Evolutionary conservation across 2,888 invertebrate genomes (phyloP).

Genomic region (Exephanes ischioxanthus): DNA sequence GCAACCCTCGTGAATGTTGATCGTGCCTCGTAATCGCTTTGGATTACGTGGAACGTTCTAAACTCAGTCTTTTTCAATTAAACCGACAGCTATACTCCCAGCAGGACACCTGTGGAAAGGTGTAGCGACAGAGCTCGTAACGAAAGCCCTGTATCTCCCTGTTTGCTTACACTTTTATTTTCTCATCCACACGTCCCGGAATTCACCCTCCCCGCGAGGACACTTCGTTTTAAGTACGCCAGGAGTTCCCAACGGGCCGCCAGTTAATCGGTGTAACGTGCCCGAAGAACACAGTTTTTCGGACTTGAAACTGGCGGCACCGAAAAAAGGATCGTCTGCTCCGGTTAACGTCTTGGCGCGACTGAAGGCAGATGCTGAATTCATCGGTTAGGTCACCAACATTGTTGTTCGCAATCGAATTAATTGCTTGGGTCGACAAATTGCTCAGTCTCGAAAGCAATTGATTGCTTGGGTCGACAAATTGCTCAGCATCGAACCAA

Average conservation of each 20-base stretch:
- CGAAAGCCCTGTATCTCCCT: conserved; percentile 39
- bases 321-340: neutral
- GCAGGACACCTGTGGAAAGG: conserved; percentile 63
- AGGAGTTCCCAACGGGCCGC: conserved; percentile 29
- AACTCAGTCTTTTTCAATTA: conserved; percentile 62
- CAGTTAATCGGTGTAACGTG: conserved; percentile 52
- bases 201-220: conserved; percentile 56
- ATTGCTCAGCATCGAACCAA: neutral
- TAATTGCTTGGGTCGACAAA: neutral
- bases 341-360: neutral
- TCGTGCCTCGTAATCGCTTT: neutral
- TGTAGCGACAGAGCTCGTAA: conserved; percentile 35
- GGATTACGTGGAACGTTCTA: conserved; percentile 12
- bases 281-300: neutral
- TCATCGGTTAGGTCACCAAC: neutral
- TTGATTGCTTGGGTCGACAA: neutral
- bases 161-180: conserved; percentile 37
- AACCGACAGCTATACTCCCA: conserved; percentile 55
- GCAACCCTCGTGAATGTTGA: conserved; percentile 7
- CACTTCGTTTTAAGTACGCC: conserved; percentile 51
- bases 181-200: conserved; percentile 43
- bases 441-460: neutral
- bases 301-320: neutral
- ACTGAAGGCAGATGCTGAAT: neutral
- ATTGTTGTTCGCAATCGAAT: neutral